Base-by-base conservation (phyloP, 92 coral and sea anemone species). In the Epizoanthus stellaris region DNA sequence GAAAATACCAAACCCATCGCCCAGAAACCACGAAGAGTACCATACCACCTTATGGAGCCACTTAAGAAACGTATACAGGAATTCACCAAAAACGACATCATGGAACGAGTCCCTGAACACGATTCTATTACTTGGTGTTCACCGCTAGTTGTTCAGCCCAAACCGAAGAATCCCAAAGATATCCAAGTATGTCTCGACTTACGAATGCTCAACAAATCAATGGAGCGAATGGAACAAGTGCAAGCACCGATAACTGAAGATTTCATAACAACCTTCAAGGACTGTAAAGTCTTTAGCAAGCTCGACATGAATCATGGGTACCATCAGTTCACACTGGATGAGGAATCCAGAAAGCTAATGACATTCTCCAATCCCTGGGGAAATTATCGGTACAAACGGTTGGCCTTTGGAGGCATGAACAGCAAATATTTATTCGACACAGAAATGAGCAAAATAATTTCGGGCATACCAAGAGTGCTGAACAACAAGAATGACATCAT, bases 401-500 rank as follows among this genome's bases (percentile, higher is more conserved):
- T 85, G 14, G 89, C 84, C 23, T 89, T 49, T 38, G 90, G 90
- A 13, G 77, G 93, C 45, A 11, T 90, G 4, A 90, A 87, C 86
- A 86, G 93, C 81, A 91, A 91, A 60, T 91, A 91, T 19, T 85
- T 88, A 53, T 91, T 91, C 23, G 94, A 88, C 49, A 79, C 89
- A 36, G 87, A 88, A 45, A 91, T 91, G 54, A 21, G 70, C 49
- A 70, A 42, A 69, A 73, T 91, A 11, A 42, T 88, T 0, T 91
- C 94, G 16, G 92, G 95, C 8, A 67, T 86, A 21, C 88, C 90
- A 4, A 21, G 66, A 14, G 88, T 85, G 10, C 86, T 88, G n/a
- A 91, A 91, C 87, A 91, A 91, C 77, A 79, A 86, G 15, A 90
- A 91, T 34, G 92, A 85, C 88, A 88, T 88, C 70, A 56, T 91